Base-by-base conservation (phyloP, 2,113 vertebrate genomes). In the Lampris incognitus region DNA sequence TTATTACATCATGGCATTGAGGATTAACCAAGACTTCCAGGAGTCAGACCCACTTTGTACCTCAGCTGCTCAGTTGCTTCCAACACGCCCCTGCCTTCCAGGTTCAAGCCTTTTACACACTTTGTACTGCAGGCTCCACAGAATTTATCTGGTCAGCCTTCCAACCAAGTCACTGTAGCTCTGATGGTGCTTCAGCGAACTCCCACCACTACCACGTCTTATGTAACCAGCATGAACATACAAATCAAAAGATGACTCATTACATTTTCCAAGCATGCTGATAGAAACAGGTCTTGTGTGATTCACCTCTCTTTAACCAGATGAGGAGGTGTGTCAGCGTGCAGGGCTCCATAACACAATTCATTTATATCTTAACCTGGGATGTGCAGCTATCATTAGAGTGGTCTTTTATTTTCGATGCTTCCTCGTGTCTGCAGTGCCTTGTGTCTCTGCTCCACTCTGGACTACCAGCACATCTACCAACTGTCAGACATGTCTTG, bases 281-380 rank as follows among this genome's bases (percentile, higher is more conserved):
- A 38, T 58, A 58, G 37, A 63, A 55, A 63, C 9, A 1, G 42
- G 77, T 69, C 65, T 38, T 56, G 54, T 59, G 44, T 58, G 46
- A 65, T 85, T 62, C 64, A 50, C 40, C 52, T 68, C 54, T 60
- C 67, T 69, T 72, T 62, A 70, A 52, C 74, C 69, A 71, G 69
- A 78, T 55, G 73, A 80, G 40, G 73, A 80, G 40, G 72, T 73
- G 66, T 63, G 79, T 64, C 51, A 1, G 60, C 51, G 72, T 5
- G 10, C 42, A 5, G 63, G 49, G 63, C 72, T 74, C 79, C 65
- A 67, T 49, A 64, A 55, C 80, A 46, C 74, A 66, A 67, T 56
- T 82, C 72, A 79, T 81, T 75, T 82, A 77, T 89, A 85, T 87
- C 24, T 85, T 86, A 80, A 90, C 87, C 75, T 69, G 50, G 49